Evolutionary conservation across 2,888 invertebrate species (phyloP).

Genomic region (Teleiodes luculella): DNA sequence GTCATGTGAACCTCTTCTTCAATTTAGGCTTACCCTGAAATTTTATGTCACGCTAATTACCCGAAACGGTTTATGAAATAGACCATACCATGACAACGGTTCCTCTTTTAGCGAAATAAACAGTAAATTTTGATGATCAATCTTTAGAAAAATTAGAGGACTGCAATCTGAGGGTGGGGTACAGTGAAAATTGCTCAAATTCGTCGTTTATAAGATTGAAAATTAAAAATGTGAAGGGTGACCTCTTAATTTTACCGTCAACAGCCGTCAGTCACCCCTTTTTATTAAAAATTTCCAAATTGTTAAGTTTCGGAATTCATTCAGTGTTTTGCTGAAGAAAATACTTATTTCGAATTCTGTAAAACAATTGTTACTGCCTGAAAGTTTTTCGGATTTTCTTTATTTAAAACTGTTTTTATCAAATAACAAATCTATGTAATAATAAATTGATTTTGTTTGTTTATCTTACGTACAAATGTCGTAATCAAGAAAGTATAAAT

Average conservation of each 20-base stretch:
- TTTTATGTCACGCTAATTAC: not conserved
- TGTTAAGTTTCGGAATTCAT: not conserved
- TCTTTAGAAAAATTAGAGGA: conserved; percentile 63
- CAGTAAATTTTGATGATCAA: conserved; percentile 65
- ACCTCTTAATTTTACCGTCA: conserved; percentile 11
- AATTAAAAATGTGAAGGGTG: conserved; percentile 24
- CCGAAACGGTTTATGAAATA: conserved; percentile 22
- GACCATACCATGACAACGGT: conserved; percentile 28
- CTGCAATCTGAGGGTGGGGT: conserved; percentile 39
- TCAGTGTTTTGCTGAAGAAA: not conserved
- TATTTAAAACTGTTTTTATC: no score
- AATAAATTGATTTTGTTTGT: no score
- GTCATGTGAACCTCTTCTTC: no score
- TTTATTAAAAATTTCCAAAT: conserved; percentile 7
- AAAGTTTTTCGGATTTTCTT: no score
- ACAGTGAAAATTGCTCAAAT: conserved; percentile 39
- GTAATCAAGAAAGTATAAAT: no score
- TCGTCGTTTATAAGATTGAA: conserved; percentile 29
- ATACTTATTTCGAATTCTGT: not conserved
- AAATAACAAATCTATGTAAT: no score
- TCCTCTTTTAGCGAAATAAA: conserved; percentile 51
- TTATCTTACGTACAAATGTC: no score
- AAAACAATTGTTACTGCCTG: no score
- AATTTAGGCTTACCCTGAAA: not conserved
- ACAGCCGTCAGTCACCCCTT: conserved; percentile 11